Evolutionary conservation across 2,797 vertebrate species (phyloP).

Genomic region (Chloroceryle amazona): DNA sequence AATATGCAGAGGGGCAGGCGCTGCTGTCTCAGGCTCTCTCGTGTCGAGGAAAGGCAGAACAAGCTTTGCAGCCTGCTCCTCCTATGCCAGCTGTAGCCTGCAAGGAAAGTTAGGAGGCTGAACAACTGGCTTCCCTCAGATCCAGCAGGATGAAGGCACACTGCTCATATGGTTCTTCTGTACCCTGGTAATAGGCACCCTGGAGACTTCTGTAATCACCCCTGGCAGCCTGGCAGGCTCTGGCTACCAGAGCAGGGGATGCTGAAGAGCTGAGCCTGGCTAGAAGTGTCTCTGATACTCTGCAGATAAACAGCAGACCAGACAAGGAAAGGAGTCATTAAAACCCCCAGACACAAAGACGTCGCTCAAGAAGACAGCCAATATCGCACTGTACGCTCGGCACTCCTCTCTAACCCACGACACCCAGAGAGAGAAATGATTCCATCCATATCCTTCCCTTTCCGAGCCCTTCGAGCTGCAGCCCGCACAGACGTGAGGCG

Average conservation of each 20-base stretch:
- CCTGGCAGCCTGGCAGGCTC: not conserved
- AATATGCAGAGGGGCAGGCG: fast-evolving
- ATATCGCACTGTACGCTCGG: not conserved
- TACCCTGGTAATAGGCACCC: conserved; percentile 1
- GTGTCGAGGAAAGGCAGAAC: not conserved
- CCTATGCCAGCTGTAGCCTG: not conserved
- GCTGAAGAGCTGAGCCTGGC: conserved; percentile 24
- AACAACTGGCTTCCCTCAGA: not conserved
- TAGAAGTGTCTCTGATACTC: not conserved
- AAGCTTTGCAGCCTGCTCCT: not conserved
- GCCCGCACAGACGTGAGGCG: not conserved
- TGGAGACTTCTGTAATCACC: not conserved
- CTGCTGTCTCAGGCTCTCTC: not conserved
- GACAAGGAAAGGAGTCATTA: conserved; percentile 41
- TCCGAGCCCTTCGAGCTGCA: not conserved
- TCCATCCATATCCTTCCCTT: not conserved
- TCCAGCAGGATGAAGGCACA: not conserved
- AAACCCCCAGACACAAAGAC: conserved; percentile 22
- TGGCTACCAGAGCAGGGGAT: not conserved
- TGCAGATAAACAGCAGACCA: conserved; percentile 29
- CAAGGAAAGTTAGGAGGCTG: not conserved
- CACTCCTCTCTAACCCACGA: not conserved
- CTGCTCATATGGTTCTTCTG: not conserved
- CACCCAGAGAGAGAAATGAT: not conserved
- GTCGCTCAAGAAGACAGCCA: conserved; percentile 1